Evolutionary conservation across 2,797 vertebrate species (phyloP).

Genomic region (Serranus cabrilla): DNA sequence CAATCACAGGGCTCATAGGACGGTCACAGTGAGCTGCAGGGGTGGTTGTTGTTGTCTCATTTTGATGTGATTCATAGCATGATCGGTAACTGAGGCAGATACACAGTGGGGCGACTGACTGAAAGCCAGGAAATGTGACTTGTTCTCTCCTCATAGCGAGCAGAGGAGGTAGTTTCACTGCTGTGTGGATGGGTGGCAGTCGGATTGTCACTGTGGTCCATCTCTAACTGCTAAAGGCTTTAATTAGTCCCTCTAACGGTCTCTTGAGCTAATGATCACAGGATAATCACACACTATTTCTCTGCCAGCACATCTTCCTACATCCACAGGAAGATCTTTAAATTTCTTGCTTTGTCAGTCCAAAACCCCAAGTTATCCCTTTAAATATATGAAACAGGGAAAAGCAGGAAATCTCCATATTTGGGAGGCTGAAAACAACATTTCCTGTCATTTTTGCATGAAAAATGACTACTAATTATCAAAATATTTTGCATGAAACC

Average conservation of each 20-base stretch:
- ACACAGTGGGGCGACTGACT: not conserved
- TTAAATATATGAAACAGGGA: no score
- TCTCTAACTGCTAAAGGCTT: slow-evolving; percentile 49
- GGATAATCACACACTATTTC: slow-evolving; percentile 61
- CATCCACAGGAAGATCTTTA: slow-evolving; percentile 15
- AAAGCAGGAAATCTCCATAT: no score
- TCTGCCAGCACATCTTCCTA: slow-evolving; percentile 37
- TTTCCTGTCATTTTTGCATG: no score
- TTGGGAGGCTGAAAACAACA: no score
- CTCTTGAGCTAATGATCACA: slow-evolving; percentile 60
- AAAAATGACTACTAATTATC: no score
- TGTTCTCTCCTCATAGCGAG: slow-evolving; percentile 3
- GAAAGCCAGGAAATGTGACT: slow-evolving; percentile 31
- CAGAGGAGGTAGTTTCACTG: slow-evolving; percentile 61
- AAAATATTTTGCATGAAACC: no score
- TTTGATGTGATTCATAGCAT: slow-evolving; percentile 19
- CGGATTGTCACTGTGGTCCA: slow-evolving; percentile 50
- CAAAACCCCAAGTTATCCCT: not conserved
- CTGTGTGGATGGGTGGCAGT: slow-evolving; percentile 53
- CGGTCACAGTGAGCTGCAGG: slow-evolving; percentile 23
- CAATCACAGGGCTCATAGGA: slow-evolving; percentile 36
- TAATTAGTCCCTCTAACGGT: slow-evolving; percentile 67
- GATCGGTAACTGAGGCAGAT: slow-evolving; percentile 15
- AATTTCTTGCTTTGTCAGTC: not conserved
- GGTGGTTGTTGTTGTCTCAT: slow-evolving; percentile 22